Evolutionary conservation across 2,113 vertebrate species (phyloP).

Genomic region (Prionailurus bengalensis): DNA sequence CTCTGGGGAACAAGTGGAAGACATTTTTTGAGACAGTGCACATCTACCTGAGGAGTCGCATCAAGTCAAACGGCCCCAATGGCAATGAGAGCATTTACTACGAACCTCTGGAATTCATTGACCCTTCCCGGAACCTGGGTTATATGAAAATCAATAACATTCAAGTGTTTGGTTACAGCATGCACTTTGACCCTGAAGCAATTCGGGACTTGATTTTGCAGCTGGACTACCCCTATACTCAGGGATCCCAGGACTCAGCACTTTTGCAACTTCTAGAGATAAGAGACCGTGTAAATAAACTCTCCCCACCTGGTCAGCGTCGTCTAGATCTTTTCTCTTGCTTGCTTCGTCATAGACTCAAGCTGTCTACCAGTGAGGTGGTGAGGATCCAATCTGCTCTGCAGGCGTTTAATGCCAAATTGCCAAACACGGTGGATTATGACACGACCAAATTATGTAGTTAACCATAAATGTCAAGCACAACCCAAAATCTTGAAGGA

Average conservation of each 20-base stretch:
- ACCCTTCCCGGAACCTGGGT: slow-evolving; percentile 95
- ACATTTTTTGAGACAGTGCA: slow-evolving; percentile 99
- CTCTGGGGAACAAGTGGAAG: slow-evolving; percentile 98
- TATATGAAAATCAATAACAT: slow-evolving; percentile 99
- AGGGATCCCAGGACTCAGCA: slow-evolving; percentile 97
- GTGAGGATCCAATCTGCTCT: slow-evolving; percentile 95
- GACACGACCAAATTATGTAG: slow-evolving; percentile 99
- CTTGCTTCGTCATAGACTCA: slow-evolving; percentile 96
- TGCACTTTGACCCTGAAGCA: slow-evolving; percentile 98
- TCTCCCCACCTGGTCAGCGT: slow-evolving; percentile 95
- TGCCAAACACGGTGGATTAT: slow-evolving; percentile 97
- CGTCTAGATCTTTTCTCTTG: slow-evolving; percentile 97
- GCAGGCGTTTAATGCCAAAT: slow-evolving; percentile 95
- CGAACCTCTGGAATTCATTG: slow-evolving; percentile 95
- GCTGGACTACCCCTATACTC: slow-evolving; percentile 98
- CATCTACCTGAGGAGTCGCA: slow-evolving; percentile 96
- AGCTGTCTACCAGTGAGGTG: slow-evolving; percentile 96
- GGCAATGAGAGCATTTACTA: slow-evolving; percentile 95
- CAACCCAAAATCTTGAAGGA: slow-evolving; percentile 88
- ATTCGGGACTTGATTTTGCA: slow-evolving; percentile 98
- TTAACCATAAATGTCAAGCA: slow-evolving; percentile 94
- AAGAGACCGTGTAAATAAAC: slow-evolving; percentile 96
- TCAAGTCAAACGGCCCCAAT: slow-evolving; percentile 91
- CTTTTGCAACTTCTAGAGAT: slow-evolving; percentile 97
- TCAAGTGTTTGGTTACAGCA: slow-evolving; percentile 99